These are phyloP conservation scores for Lytechinus variegatus DNA, from an alignment of 35 echinoderm and acorn worm species.

Conservation along the genomic window DNA sequence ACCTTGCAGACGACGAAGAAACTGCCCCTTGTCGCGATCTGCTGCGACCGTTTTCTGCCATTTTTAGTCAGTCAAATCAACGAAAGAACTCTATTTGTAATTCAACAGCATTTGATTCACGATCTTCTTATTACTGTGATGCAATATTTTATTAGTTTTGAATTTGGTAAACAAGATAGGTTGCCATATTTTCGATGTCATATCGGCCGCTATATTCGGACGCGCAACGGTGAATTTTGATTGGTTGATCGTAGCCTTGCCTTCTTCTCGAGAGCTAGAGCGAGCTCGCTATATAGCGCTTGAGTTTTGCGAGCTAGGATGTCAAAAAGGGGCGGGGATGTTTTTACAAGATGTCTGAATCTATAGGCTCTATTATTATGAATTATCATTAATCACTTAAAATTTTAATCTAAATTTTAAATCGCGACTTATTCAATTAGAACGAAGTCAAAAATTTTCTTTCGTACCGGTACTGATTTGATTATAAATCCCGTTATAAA, in stretches of 20 bases:
- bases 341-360: too few species aligned
- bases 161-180: background rate
- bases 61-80: background rate
- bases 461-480: too few species aligned
- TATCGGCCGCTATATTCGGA: slow-evolving; percentile 44
- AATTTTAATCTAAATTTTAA: too few species aligned
- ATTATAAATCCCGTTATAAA: too few species aligned
- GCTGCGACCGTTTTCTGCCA: background rate
- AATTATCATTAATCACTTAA: too few species aligned
- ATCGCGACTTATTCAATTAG: too few species aligned
- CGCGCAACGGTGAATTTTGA: slow-evolving; percentile 47
- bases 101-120: background rate
- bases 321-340: too few species aligned
- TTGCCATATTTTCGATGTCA: slow-evolving; percentile 33
- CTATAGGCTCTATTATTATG: too few species aligned
- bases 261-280: too few species aligned
- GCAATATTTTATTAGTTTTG: background rate
- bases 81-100: background rate
- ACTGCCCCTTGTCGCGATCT: background rate
- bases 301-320: too few species aligned
- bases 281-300: too few species aligned
- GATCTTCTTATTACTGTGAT: background rate
- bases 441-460: too few species aligned
- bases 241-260: background rate
- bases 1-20: slow-evolving; percentile 7